phyloP scores from a whole-genome alignment of 2,113 vertebrate genomes.

The Taurulus bubalis region DNA sequence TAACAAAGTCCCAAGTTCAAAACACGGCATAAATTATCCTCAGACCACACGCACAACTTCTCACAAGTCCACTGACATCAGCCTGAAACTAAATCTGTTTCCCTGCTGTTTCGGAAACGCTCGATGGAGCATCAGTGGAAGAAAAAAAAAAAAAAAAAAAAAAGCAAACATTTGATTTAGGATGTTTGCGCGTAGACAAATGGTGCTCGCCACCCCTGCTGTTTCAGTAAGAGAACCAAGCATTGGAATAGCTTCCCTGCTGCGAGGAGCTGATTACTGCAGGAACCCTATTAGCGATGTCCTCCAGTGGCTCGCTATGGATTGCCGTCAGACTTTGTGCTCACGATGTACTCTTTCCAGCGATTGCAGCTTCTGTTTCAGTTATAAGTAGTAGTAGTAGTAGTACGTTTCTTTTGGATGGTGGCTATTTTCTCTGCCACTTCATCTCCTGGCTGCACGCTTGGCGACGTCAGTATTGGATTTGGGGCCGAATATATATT shows the following conservation, averaged over 20 bases:
- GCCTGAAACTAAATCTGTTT: slow-evolving; percentile 40
- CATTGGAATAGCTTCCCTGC: slow-evolving; percentile 46
- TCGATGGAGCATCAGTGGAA: slow-evolving; percentile 25
- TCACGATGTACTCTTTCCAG: slow-evolving; percentile 37
- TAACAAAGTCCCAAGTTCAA: slow-evolving; percentile 46
- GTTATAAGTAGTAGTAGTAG: slow-evolving; percentile 7
- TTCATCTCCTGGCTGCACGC: neutral
- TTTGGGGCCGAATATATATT: slow-evolving; percentile 50
- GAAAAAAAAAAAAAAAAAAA: slow-evolving; percentile 14
- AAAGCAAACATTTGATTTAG: slow-evolving; percentile 68
- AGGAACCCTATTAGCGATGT: slow-evolving; percentile 58
- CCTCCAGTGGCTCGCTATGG: slow-evolving; percentile 36
- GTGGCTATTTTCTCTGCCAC: neutral
- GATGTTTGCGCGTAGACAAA: slow-evolving; percentile 69
- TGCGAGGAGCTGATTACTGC: slow-evolving; percentile 64
- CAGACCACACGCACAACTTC: slow-evolving; percentile 34
- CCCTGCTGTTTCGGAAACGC: slow-evolving; percentile 56
- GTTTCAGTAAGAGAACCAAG: slow-evolving; percentile 49
- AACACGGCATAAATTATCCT: slow-evolving; percentile 31
- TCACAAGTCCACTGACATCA: slow-evolving; percentile 53
- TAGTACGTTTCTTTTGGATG: neutral
- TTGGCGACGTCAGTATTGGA: slow-evolving; percentile 36
- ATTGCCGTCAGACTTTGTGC: slow-evolving; percentile 29
- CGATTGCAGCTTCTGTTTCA: slow-evolving; percentile 29
- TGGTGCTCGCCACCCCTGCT: slow-evolving; percentile 55